A percentile compares a stretch with the other conserved stretches of the same genome.
These are phyloP conservation scores for Bicyclus anynana DNA, from an alignment of 1,140 invertebrate species.

Conservation along the genomic window DNA sequence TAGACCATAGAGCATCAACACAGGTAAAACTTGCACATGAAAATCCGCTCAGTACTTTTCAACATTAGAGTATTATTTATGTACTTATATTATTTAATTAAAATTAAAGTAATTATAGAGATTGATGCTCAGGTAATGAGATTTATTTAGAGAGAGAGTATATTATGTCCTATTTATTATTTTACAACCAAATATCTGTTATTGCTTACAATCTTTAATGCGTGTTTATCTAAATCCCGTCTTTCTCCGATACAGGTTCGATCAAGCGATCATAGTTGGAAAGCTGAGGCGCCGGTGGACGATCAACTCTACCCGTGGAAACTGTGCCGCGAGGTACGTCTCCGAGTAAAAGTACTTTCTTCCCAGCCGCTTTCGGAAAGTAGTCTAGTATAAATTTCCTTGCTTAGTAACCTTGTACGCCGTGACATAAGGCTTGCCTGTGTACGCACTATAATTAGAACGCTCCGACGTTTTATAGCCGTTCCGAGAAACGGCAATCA, in stretches of 20 bases:
- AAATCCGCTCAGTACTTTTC: no score
- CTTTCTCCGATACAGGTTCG: slow-evolving; percentile 13
- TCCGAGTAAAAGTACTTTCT: slow-evolving; percentile 75
- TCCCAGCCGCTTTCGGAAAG: slow-evolving; percentile 72
- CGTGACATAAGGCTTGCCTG: slow-evolving; percentile 65
- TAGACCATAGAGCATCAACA: no score
- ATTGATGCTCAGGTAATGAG: no score
- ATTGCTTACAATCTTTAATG: no score
- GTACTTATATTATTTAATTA: no score
- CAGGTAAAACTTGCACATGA: no score
- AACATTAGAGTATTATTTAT: no score
- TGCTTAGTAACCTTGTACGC: slow-evolving; percentile 58
- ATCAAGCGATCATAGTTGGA: slow-evolving; percentile 46
- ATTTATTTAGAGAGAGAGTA: no score
- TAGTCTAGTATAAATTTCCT: slow-evolving; percentile 64
- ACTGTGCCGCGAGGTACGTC: slow-evolving; percentile 66
- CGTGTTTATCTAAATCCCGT: not conserved
- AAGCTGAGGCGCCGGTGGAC: slow-evolving; percentile 41
- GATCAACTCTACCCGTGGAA: slow-evolving; percentile 53
- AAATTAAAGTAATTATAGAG: no score
- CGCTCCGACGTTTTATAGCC: slow-evolving; percentile 33
- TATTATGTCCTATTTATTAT: no score
- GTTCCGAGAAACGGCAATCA: slow-evolving; percentile 51
- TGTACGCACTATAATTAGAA: slow-evolving; percentile 58
- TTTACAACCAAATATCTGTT: no score